Percentiles rank a stretch among this genome's conserved stretches.
These are phyloP conservation scores for Orchesella cincta DNA, from an alignment of 1,140 invertebrate species.

Conservation along the genomic window DNA sequence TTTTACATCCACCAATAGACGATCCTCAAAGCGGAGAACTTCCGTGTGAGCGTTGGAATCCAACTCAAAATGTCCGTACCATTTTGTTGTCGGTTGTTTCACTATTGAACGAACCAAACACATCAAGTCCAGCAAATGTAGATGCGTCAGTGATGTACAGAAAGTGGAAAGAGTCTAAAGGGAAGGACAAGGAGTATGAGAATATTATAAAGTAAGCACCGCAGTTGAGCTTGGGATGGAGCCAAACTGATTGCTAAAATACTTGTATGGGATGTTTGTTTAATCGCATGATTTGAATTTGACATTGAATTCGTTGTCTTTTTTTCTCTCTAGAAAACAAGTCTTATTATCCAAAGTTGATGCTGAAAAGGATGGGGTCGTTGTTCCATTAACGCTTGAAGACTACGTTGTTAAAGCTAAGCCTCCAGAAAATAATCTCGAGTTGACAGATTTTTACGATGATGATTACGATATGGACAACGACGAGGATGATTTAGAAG, in stretches of 20 bases:
- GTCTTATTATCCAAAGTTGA: constrained; percentile 90
- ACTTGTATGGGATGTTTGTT: neutral
- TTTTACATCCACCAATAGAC: constrained; percentile 97
- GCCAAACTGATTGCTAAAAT: neutral
- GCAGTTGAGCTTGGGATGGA: too few species aligned
- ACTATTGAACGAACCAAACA: constrained; percentile 98
- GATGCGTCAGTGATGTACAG: constrained; percentile 99
- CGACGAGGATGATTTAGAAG: constrained; percentile 62
- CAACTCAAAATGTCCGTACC: constrained; percentile 98
- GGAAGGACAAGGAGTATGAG: constrained; percentile 98
- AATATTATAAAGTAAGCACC: constrained; percentile 91
- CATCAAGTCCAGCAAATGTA: constrained; percentile 98
- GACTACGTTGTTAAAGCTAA: constrained; percentile 95
- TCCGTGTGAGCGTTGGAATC: constrained; percentile 99
- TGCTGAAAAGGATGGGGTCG: constrained; percentile 93
- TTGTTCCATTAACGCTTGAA: constrained; percentile 94
- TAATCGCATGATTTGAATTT: neutral
- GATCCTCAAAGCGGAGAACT: constrained; percentile 98
- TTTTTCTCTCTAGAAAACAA: constrained; percentile 78
- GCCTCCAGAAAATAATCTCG: constrained; percentile 73
- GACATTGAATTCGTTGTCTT: neutral
- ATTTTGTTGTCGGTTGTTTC: constrained; percentile 98
- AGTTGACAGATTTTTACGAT: constrained; percentile 91
- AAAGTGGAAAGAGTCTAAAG: constrained; percentile 97
- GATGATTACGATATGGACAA: constrained; percentile 78